phyloP scores from a whole-genome alignment of 2,888 invertebrate species.

The Muschampia plurimacula region DNA sequence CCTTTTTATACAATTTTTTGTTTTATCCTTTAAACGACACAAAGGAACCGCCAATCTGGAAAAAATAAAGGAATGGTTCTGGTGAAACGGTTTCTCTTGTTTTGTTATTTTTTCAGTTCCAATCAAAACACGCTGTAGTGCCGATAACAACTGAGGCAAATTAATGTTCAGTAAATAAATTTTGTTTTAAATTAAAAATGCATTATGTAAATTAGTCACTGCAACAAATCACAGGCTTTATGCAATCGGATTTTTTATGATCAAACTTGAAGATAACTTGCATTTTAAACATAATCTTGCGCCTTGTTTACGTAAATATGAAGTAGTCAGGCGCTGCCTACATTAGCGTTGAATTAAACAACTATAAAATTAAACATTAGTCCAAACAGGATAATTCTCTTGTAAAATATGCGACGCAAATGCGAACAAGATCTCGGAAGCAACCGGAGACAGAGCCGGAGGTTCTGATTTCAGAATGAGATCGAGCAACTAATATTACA shows the following conservation, averaged over 20 bases:
- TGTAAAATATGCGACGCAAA: constrained; percentile 21
- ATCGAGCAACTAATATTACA: neutral
- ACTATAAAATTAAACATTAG: constrained; percentile 22
- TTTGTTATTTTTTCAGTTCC: too few species aligned
- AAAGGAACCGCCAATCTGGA: constrained; percentile 41
- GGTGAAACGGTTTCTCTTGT: too few species aligned
- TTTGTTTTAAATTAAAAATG: too few species aligned
- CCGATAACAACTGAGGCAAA: too few species aligned
- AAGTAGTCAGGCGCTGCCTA: constrained; percentile 18
- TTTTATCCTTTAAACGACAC: neutral
- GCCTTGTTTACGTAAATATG: constrained; percentile 16
- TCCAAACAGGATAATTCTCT: constrained; percentile 33
- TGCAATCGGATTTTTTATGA: too few species aligned
- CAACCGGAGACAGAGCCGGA: constrained; percentile 2
- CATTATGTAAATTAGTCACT: too few species aligned
- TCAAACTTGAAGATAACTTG: neutral
- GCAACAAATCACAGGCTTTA: too few species aligned
- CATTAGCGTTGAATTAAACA: constrained; percentile 25
- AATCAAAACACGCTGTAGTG: too few species aligned
- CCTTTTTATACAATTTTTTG: neutral
- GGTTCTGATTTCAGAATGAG: constrained; percentile 17
- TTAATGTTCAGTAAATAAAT: too few species aligned
- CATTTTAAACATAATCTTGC: too few species aligned
- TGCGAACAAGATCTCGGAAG: constrained; percentile 22
- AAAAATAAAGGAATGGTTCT: too few species aligned